These are phyloP conservation scores for Kryptolebias marmoratus DNA, from an alignment of 2,113 vertebrate species.

Conservation along the genomic window DNA sequence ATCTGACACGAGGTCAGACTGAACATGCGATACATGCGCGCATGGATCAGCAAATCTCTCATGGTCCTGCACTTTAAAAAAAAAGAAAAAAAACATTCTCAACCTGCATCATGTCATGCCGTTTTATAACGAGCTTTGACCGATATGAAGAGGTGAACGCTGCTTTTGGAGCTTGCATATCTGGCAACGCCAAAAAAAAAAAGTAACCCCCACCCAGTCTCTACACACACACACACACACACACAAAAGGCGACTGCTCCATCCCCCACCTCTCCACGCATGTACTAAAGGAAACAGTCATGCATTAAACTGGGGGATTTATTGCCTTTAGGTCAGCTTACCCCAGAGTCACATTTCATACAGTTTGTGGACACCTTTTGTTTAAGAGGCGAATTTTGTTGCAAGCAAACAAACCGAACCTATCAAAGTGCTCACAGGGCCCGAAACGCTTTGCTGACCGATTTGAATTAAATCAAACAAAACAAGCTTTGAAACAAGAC, in stretches of 20 bases:
- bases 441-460: no score
- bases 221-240: not conserved
- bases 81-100: not conserved
- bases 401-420: not conserved
- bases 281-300: slow-evolving; percentile 94
- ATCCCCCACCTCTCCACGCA: slow-evolving; percentile 83
- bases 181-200: slow-evolving; percentile 59
- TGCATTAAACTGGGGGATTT: slow-evolving; percentile 93
- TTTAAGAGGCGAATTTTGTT: slow-evolving; percentile 27
- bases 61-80: no score
- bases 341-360: slow-evolving; percentile 81
- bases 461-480: no score
- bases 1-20: slow-evolving; percentile 62
- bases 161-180: slow-evolving; percentile 37
- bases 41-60: not conserved
- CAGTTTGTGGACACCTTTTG: slow-evolving; percentile 66
- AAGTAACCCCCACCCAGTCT: slow-evolving; percentile 69
- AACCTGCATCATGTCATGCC: not conserved
- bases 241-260: slow-evolving; percentile 70
- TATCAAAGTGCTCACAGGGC: not conserved
- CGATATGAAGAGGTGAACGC: no score
- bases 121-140: no score
- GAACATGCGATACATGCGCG: not conserved
- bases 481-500: no score
- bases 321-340: slow-evolving; percentile 88